phyloP scores from a whole-genome alignment of 1,140 invertebrate species.

The Trigoniulus corallinus region DNA sequence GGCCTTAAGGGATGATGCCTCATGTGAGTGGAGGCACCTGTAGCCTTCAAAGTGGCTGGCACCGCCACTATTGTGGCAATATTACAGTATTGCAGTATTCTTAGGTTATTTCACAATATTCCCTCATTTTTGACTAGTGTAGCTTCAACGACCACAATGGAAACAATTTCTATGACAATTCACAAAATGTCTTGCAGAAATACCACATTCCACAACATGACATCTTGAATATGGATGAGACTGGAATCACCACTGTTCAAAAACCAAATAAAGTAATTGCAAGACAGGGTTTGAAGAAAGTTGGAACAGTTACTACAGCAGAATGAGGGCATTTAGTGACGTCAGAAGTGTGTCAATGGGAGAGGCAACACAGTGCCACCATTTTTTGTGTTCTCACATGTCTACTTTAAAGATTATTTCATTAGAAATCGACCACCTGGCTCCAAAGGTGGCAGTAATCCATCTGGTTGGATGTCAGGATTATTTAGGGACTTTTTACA shows the following conservation, averaged over 20 bases:
- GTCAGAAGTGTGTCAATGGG: slow-evolving; percentile 12
- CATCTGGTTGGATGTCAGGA: too few relatives aligned
- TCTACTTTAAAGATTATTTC: slow-evolving; percentile 16
- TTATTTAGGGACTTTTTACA: too few relatives aligned
- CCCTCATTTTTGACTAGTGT: too few relatives aligned
- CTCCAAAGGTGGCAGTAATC: too few relatives aligned
- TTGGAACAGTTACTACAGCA: slow-evolving; percentile 25
- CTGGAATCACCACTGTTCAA: slow-evolving; percentile 29
- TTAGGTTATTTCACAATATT: too few relatives aligned
- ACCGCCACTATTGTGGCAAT: too few relatives aligned
- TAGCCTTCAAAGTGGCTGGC: too few relatives aligned
- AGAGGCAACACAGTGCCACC: slow-evolving; percentile 18
- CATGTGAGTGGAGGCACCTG: too few relatives aligned
- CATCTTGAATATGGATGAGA: slow-evolving; percentile 34
- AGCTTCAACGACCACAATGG: slow-evolving; percentile 3
- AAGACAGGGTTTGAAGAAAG: slow-evolving; percentile 24
- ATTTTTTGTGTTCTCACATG: slow-evolving; percentile 20
- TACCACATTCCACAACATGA: slow-evolving; percentile 14
- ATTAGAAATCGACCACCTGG: slow-evolving; percentile 17
- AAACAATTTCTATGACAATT: slow-evolving; percentile 10
- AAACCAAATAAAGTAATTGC: slow-evolving; percentile 27
- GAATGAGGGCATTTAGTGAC: slow-evolving; percentile 25
- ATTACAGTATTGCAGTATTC: too few relatives aligned
- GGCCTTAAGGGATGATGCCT: too few relatives aligned
- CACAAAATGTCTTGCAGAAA: slow-evolving; percentile 11